These are phyloP conservation scores for Myxocyprinus asiaticus DNA, from an alignment of 2,113 vertebrate genomes.

Conservation along the genomic window DNA sequence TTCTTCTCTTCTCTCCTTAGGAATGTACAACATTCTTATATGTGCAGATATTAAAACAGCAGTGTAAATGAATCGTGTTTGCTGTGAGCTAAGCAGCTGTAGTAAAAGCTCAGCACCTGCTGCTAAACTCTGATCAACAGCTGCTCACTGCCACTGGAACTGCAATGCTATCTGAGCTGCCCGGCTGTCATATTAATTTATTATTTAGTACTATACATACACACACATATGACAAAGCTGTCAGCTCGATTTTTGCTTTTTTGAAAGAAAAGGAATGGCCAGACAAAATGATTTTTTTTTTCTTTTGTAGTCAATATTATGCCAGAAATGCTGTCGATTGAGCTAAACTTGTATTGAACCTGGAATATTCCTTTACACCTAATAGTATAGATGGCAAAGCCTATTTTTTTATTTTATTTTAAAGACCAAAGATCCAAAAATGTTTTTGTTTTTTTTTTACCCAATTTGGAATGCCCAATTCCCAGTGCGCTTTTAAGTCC, in stretches of 20 bases:
- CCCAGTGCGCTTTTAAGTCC: too few relatives aligned
- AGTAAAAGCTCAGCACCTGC: constrained; percentile 12
- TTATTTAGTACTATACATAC: neutral
- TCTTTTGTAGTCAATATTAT: too few relatives aligned
- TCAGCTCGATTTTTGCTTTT: neutral
- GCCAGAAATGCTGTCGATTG: too few relatives aligned
- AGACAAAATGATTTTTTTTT: too few relatives aligned
- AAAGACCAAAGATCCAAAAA: too few relatives aligned
- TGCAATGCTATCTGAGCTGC: neutral
- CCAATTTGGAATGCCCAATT: too few relatives aligned
- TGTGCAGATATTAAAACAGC: constrained; percentile 7
- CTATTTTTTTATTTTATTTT: too few relatives aligned
- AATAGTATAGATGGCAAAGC: too few relatives aligned
- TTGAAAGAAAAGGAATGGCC: too few relatives aligned
- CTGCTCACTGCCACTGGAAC: constrained; percentile 6
- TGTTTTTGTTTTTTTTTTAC: too few relatives aligned
- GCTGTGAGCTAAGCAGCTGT: constrained; percentile 16
- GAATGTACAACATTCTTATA: neutral
- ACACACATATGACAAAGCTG: neutral
- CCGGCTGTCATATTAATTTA: neutral
- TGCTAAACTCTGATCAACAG: constrained; percentile 12
- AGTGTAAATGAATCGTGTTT: constrained; percentile 18
- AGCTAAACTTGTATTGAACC: too few relatives aligned
- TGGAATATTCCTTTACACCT: too few relatives aligned
- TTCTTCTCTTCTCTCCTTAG: neutral